phyloP scores from a whole-genome alignment of 2,888 invertebrate genomes.

The Laspeyria flexula region DNA sequence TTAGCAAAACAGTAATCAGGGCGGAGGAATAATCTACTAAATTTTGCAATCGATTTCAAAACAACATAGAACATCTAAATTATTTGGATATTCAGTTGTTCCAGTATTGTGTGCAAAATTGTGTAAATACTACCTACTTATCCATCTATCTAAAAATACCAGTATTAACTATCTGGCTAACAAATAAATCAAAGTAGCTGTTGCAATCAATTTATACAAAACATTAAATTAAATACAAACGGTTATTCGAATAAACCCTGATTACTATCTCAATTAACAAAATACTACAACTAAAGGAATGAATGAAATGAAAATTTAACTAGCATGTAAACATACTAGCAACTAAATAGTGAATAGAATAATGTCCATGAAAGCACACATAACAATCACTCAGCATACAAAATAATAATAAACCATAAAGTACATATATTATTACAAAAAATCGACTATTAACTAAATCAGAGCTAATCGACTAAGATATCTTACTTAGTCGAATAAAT shows the following conservation, averaged over 20 bases:
- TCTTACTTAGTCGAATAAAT: constrained; percentile 6
- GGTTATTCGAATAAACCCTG: neutral
- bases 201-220: too few species aligned
- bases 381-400: constrained; percentile 22
- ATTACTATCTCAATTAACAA: constrained; percentile 16
- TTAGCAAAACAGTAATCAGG: constrained; percentile 21
- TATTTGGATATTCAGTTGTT: too few species aligned
- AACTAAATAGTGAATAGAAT: constrained; percentile 30
- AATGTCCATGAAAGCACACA: constrained; percentile 24
- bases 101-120: too few species aligned
- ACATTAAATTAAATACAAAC: too few species aligned
- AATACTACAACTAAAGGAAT: constrained; percentile 23
- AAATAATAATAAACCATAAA: constrained; percentile 13
- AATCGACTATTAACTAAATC: constrained; percentile 8
- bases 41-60: too few species aligned
- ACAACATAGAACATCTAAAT: neutral
- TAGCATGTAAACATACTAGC: constrained; percentile 16
- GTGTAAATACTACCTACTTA: too few species aligned
- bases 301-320: constrained; percentile 34
- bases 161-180: too few species aligned
- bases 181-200: too few species aligned
- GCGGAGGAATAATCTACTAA: neutral
- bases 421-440: constrained; percentile 4
- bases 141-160: too few species aligned
- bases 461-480: neutral